Percentiles rank a stretch among this genome's conserved stretches.
Conservation (phyloP, 2,113 vertebrate species). For the Paraplagusia blochii region DNA sequence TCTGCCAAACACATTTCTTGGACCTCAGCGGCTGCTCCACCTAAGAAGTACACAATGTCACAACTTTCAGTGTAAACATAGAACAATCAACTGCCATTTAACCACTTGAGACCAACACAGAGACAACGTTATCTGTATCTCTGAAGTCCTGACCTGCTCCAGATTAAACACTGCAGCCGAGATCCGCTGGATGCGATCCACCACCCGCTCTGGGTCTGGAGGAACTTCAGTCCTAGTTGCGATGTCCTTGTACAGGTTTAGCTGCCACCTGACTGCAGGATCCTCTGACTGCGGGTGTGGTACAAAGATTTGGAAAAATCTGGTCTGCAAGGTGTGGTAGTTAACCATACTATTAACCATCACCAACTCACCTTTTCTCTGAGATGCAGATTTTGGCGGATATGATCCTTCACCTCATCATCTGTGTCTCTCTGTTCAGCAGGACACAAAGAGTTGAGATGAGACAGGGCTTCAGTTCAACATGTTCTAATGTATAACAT, state of each 20-base stretch:
- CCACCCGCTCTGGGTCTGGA: slow-evolving; percentile 83
- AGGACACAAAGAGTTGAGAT: slow-evolving; percentile 13
- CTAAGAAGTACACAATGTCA: slow-evolving; percentile 59
- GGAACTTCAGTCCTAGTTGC: slow-evolving; percentile 82
- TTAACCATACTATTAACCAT: neutral
- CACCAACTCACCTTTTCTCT: slow-evolving; percentile 85
- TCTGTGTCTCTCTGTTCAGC: slow-evolving; percentile 90
- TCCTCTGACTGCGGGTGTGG: slow-evolving; percentile 85
- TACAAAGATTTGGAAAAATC: neutral
- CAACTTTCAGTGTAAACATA: neutral
- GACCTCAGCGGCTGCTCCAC: slow-evolving; percentile 96
- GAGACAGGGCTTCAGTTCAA: too few species aligned
- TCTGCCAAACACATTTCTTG: slow-evolving; percentile 98
- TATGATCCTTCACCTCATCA: slow-evolving; percentile 94
- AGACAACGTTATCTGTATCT: neutral
- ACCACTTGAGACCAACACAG: too few species aligned
- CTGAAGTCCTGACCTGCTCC: slow-evolving; percentile 75
- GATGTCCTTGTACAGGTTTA: slow-evolving; percentile 94
- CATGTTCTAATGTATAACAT: too few species aligned
- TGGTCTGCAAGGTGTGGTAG: neutral
- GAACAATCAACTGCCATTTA: neutral
- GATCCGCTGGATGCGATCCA: slow-evolving; percentile 94
- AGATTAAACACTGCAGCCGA: slow-evolving; percentile 95
- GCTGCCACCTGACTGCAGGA: slow-evolving; percentile 95
- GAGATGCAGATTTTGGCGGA: slow-evolving; percentile 90